phyloP scores from a whole-genome alignment of 2,113 vertebrate species.

The Gymnocephalus cernua region DNA sequence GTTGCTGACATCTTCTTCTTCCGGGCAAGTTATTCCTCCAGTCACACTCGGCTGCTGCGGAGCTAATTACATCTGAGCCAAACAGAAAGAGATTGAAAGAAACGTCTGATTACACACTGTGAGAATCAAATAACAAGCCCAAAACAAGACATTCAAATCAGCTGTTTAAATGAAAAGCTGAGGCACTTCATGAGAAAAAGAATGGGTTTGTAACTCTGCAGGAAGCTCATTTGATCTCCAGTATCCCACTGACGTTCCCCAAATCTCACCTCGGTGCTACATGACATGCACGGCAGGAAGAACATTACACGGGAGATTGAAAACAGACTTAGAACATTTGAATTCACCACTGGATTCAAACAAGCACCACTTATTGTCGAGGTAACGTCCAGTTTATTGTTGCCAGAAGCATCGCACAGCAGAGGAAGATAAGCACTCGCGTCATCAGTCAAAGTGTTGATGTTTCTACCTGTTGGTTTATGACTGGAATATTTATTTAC shows the following conservation, averaged over 20 bases:
- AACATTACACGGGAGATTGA: background rate
- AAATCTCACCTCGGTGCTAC: background rate
- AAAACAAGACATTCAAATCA: slow-evolving; percentile 15
- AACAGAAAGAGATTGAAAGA: background rate
- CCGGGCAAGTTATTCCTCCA: background rate
- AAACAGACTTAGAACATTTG: background rate
- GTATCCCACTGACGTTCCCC: background rate
- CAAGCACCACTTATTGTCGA: background rate
- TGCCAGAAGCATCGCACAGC: background rate
- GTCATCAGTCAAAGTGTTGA: background rate
- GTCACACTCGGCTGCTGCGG: background rate
- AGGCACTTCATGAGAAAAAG: background rate
- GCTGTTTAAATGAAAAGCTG: background rate
- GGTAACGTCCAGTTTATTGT: background rate
- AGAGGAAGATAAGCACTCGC: background rate
- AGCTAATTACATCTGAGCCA: slow-evolving; percentile 22
- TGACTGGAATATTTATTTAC: slow-evolving; percentile 22
- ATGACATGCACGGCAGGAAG: background rate
- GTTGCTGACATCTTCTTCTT: background rate
- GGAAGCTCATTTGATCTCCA: slow-evolving; percentile 9
- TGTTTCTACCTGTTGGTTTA: background rate
- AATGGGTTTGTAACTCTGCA: slow-evolving; percentile 15
- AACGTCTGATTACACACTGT: slow-evolving; percentile 12
- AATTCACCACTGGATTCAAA: background rate
- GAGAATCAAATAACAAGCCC: slow-evolving; percentile 16